Conservation (phyloP, 1,140 invertebrate genomes). For the Asbolus verrucosus region DNA sequence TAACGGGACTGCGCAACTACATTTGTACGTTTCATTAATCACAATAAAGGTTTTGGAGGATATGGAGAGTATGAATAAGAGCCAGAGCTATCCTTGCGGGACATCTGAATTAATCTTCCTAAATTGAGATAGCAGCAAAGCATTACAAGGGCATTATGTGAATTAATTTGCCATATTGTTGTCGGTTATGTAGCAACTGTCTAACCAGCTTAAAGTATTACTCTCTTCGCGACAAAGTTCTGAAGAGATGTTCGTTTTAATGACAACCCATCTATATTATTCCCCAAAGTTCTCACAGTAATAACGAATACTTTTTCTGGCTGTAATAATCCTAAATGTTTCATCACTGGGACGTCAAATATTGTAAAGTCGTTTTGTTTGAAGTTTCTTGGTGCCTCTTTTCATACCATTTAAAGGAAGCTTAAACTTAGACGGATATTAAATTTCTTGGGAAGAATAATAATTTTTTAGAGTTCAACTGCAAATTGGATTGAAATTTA, state of each 20-base stretch:
- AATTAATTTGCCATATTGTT: constrained; percentile 46
- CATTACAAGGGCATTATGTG: constrained; percentile 43
- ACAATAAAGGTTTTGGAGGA: constrained; percentile 18
- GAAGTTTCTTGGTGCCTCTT: not conserved
- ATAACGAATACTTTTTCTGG: constrained; percentile 12
- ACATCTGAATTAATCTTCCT: constrained; percentile 43
- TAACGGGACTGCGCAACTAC: constrained; percentile 36
- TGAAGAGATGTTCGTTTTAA: not conserved
- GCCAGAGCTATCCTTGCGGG: constrained; percentile 35
- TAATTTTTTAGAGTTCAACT: no score
- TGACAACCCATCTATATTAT: constrained; percentile 19
- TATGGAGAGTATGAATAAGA: constrained; percentile 23
- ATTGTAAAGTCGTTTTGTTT: constrained; percentile 7
- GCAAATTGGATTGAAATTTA: no score
- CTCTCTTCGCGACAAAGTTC: constrained; percentile 26
- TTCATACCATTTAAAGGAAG: no score
- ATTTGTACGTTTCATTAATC: constrained; percentile 35
- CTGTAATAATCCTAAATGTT: not conserved
- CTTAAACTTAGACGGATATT: constrained; percentile 4
- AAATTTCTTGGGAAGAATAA: not conserved
- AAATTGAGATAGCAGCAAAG: constrained; percentile 42
- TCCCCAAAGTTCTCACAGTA: not conserved
- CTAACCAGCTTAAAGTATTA: constrained; percentile 45
- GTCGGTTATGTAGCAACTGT: constrained; percentile 42
- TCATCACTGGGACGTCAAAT: constrained; percentile 7